Evolutionary conservation across 2,888 invertebrate genomes (phyloP).

Genomic region (Zeuzera pyrina): DNA sequence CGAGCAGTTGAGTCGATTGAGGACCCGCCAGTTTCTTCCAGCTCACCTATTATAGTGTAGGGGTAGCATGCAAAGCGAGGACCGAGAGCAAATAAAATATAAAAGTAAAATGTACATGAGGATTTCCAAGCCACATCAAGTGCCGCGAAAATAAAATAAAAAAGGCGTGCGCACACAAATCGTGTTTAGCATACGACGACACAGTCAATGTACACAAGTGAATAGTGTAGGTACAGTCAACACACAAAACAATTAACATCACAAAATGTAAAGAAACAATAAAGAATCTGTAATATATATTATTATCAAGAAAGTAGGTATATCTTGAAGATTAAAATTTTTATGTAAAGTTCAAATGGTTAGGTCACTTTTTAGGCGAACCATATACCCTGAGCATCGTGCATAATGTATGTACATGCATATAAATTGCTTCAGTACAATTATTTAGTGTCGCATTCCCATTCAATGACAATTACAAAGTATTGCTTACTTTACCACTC

Average conservation of each 20-base stretch:
- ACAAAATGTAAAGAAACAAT: conserved; percentile 34
- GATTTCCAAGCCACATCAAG: conserved; percentile 36
- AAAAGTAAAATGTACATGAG: conserved; percentile 6
- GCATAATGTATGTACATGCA: too few species aligned
- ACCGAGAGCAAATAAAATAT: conserved; percentile 17
- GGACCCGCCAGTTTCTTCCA: conserved; percentile 79
- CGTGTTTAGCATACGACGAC: conserved; percentile 35
- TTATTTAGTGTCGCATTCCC: too few species aligned
- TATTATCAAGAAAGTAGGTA: too few species aligned
- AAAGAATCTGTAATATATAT: conserved; percentile 12
- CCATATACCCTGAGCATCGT: too few species aligned
- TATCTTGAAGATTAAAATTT: too few species aligned
- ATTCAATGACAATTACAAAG: too few species aligned
- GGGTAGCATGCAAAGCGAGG: conserved; percentile 9
- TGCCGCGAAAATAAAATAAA: conserved; percentile 23
- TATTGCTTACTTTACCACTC: conserved; percentile 1
- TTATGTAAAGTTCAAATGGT: too few species aligned
- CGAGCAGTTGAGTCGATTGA: conserved; percentile 75
- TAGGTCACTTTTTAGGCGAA: too few species aligned
- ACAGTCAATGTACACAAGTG: conserved; percentile 47
- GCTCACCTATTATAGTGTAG: conserved; percentile 66
- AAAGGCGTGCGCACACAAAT: conserved; percentile 12
- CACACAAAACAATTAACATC: conserved; percentile 61
- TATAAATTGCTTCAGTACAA: too few species aligned
- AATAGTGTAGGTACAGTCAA: conserved; percentile 16